These are phyloP conservation scores for Rhamphomyia laevipes DNA, from an alignment of 2,888 invertebrate genomes.

Conservation along the genomic window DNA sequence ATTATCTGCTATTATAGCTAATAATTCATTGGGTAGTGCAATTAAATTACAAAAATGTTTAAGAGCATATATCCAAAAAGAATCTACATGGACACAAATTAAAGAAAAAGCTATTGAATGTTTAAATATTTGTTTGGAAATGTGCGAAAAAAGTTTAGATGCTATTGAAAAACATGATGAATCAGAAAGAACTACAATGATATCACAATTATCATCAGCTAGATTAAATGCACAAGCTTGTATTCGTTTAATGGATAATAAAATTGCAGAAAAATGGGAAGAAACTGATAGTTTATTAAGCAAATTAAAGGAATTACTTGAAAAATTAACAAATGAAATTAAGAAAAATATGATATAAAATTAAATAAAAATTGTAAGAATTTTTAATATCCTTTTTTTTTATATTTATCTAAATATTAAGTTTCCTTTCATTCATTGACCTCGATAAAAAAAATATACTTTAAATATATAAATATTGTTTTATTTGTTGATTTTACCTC, in stretches of 20 bases:
- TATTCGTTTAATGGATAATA: conserved; percentile 37
- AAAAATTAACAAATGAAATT: conserved; percentile 15
- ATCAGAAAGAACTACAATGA: conserved; percentile 41
- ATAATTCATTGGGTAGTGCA: conserved; percentile 43
- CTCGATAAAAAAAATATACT: too few species aligned
- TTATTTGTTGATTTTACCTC: too few species aligned
- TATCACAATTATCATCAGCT: conserved; percentile 47
- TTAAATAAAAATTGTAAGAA: too few species aligned
- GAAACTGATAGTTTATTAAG: conserved; percentile 34
- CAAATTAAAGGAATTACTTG: conserved; percentile 26
- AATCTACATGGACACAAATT: conserved; percentile 44
- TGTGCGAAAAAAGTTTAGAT: conserved; percentile 47
- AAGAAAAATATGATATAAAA: conserved; percentile 24
- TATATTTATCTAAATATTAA: too few species aligned
- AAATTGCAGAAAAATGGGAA: conserved; percentile 40
- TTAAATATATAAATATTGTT: too few species aligned
- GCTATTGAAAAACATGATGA: conserved; percentile 40
- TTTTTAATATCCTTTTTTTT: too few species aligned
- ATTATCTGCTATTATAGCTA: conserved; percentile 61
- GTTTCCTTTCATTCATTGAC: too few species aligned
- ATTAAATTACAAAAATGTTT: conserved; percentile 70
- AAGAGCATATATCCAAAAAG: conserved; percentile 55
- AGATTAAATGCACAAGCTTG: conserved; percentile 46
- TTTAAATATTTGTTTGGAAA: conserved; percentile 44
- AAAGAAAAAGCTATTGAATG: conserved; percentile 49